Evolutionary conservation across 2,113 vertebrate species (phyloP).

Genomic region (Melospiza georgiana): DNA sequence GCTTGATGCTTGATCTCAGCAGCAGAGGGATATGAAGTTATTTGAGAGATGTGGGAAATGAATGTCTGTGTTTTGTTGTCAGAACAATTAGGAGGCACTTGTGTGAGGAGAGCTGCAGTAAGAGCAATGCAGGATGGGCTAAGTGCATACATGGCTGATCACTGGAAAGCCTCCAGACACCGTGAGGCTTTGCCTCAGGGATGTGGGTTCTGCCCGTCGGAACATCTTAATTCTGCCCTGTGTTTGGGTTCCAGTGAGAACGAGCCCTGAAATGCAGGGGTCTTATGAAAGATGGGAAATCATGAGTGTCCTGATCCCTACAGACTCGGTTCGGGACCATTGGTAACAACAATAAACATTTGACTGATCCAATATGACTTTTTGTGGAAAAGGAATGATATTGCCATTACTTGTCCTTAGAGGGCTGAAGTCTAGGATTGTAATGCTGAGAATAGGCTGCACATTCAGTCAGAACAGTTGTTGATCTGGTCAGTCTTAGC

Average conservation of each 20-base stretch:
- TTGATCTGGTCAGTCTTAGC: not conserved
- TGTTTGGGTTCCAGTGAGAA: not conserved
- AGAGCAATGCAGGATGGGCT: not conserved
- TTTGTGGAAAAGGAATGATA: not conserved
- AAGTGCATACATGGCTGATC: not conserved
- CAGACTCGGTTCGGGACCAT: not conserved
- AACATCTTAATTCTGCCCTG: not conserved
- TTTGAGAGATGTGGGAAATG: not conserved
- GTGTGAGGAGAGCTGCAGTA: not conserved
- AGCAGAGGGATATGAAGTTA: not conserved
- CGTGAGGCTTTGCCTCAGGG: not conserved
- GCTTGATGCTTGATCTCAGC: not conserved
- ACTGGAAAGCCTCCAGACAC: not conserved
- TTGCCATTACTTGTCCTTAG: not conserved
- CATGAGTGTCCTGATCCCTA: not conserved
- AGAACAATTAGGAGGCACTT: not conserved
- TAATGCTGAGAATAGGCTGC: not conserved
- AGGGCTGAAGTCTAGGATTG: not conserved
- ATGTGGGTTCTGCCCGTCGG: not conserved
- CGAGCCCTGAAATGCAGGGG: not conserved
- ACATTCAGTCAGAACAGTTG: not conserved
- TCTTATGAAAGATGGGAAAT: not conserved
- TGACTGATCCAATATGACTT: slow-evolving; percentile 18
- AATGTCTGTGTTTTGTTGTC: not conserved
- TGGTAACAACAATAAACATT: not conserved